Base-by-base conservation (phyloP, 1,140 invertebrate genomes). In the Drosophila pseudoobscura region DNA sequence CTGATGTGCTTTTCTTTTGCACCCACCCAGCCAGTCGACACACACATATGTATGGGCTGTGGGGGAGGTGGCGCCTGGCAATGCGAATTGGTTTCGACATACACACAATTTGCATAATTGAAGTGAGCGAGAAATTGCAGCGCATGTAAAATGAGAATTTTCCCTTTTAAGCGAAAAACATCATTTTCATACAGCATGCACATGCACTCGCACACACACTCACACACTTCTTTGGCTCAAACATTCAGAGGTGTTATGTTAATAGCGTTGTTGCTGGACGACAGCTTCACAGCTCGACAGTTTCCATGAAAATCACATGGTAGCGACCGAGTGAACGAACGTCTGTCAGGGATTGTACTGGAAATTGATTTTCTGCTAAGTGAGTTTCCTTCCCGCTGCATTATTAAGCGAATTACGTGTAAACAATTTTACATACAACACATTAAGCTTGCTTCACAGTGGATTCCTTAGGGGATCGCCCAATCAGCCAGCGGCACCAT, bases 41-140 rank as follows among this genome's bases (percentile, higher is more conserved):
- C 39, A 47, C 57, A 58, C 66, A 39, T n/a, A 22, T 20, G 20
- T n/a, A 22, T 20, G 20, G 20, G 20, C 20, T 2, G 20, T 20
- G 24, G 20, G 46, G 46, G 31, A 46, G 20, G 39, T 50, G 75
- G 53, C 73, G 74, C 56, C 74, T 74, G 59, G 74, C 69, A 77
- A 56, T 85, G 78, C 61, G 83, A 82, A 85, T 85, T 75, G 83
- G 83, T 85, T 71, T 78, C 83, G 74, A 85, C 82, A 82, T 82
- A 87, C 83, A 88, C 62, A 88, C 83, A 78, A 85, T 85, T 85
- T 85, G 75, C 82, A 85, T 85, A 85, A 85, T 85, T 85, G 82
- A 85, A 85, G 82, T 78, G 82, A 82, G 83, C 82, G 83, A 75
- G 83, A 82, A 88, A 85, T 82, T 85, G 82, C 82, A 85, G 82